Base-by-base conservation (phyloP, 2,888 invertebrate genomes). In the Parascotia fuliginaria region DNA sequence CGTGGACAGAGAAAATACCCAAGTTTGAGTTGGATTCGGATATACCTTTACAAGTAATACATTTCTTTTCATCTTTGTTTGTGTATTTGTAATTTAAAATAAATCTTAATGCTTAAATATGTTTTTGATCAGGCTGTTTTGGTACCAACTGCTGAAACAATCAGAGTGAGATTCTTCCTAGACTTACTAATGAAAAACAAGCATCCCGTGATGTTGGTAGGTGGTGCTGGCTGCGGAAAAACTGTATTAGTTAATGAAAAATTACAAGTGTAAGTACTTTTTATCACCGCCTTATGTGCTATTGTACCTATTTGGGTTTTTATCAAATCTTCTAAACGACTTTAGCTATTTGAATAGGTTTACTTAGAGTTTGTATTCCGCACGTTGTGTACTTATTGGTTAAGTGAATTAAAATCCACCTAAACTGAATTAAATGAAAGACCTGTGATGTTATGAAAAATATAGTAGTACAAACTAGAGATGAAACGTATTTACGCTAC, bases 131-230 rank as follows among this genome's bases (percentile, higher is more conserved):
- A 97, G 95, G 98, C 98, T 24, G 95, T 97, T 2, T 85, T 98
- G 52, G 99, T 99, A 9, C 97, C 98, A 69, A 98, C 98, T 3
- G 94, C 97, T 3, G 98, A 99, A 92, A 98, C 98, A 0, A 97
- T 98, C 42, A 93, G 98, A 60, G 94, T 98, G 12, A 94, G 96
- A 73, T 98, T 94, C 79, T 98, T 99, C 81, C 86, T 98, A 55
- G 97, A 99, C 85, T 88, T 98, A 52, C 85, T 99, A 42, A 97
- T 98, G 95, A 96, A 95, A 54, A 96, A 96, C 69, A 95, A 95
- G 71, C 96, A 97, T 79, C 98, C 99, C 0, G 96, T 98, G 1
- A 98, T 99, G 98, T 88, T 99, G 54, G 97, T 98, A 0, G 98
- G 98, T 33, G 95, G 96, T 47, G 98, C 98, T 27, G 98, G 98